These are phyloP conservation scores for Euproctis similis DNA, from an alignment of 2,888 invertebrate genomes.

Conservation along the genomic window DNA sequence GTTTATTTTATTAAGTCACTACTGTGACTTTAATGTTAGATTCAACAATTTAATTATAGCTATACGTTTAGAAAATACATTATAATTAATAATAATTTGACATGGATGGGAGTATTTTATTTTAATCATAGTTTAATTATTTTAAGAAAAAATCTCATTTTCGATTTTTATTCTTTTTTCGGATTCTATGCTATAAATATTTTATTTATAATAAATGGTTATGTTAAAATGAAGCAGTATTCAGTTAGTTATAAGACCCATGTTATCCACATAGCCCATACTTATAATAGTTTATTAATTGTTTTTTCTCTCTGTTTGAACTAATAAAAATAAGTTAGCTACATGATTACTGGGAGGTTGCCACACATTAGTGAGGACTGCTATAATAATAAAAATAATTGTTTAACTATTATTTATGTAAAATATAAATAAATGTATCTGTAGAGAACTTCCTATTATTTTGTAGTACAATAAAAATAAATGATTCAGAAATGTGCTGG, in stretches of 20 bases:
- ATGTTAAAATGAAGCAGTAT: constrained; percentile 61
- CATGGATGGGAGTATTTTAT: no score
- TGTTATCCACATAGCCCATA: constrained; percentile 25
- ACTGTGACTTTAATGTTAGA: constrained; percentile 64
- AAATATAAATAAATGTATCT: constrained; percentile 62
- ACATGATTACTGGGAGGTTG: constrained; percentile 38
- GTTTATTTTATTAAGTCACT: constrained; percentile 64
- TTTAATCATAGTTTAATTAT: no score
- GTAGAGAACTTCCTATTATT: constrained; percentile 76
- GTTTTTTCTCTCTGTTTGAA: constrained; percentile 27
- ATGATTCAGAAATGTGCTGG: constrained; percentile 59
- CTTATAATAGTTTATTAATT: constrained; percentile 26
- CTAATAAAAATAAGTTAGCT: constrained; percentile 34
- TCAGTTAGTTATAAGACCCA: constrained; percentile 48
- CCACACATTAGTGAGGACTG: constrained; percentile 48
- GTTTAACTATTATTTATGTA: constrained; percentile 71
- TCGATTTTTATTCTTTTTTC: constrained; percentile 22
- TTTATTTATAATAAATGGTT: constrained; percentile 50
- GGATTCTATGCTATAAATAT: constrained; percentile 34
- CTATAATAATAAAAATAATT: no score
- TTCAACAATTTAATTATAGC: constrained; percentile 42
- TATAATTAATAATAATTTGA: constrained; percentile 33
- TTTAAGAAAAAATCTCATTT: no score
- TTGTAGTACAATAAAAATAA: constrained; percentile 75
- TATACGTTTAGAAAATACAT: constrained; percentile 40